Conservation (phyloP, 2,797 vertebrate genomes). For the Cuniculus paca region DNA sequence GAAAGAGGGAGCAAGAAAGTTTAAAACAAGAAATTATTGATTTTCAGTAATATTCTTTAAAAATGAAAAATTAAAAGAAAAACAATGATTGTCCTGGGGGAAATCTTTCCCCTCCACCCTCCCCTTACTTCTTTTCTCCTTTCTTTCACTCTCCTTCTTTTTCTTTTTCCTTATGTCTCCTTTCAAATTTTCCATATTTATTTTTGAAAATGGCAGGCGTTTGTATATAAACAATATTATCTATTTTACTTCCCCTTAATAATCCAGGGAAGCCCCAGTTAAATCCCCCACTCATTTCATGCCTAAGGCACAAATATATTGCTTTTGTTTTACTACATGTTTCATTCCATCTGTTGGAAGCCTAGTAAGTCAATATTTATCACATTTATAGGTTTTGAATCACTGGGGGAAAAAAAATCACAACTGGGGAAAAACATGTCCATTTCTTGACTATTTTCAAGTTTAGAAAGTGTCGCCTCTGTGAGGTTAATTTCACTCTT, state of each 20-base stretch:
- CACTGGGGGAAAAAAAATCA: conserved; percentile 17
- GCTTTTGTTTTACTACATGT: conserved; percentile 67
- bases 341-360: conserved; percentile 71
- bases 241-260: conserved; percentile 81
- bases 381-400: conserved; percentile 70
- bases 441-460: conserved; percentile 47
- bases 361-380: conserved; percentile 71
- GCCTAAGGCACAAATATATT: conserved; percentile 76
- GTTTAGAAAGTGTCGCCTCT: conserved; percentile 41
- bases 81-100: conserved; percentile 45
- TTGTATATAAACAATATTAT: conserved; percentile 76
- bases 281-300: conserved; percentile 77
- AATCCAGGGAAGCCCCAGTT: conserved; percentile 79
- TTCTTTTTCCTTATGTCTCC: neutral
- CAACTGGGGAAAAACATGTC: neutral
- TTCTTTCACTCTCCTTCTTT: neutral
- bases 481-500: neutral
- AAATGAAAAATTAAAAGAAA: conserved; percentile 67
- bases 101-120: neutral
- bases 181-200: neutral
- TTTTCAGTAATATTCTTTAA: conserved; percentile 26
- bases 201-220: conserved; percentile 53
- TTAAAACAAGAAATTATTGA: conserved; percentile 50
- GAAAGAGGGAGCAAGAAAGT: neutral
- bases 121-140: accelerated